Conservation (phyloP, 2,888 invertebrate genomes). For the Patella pellucida region DNA sequence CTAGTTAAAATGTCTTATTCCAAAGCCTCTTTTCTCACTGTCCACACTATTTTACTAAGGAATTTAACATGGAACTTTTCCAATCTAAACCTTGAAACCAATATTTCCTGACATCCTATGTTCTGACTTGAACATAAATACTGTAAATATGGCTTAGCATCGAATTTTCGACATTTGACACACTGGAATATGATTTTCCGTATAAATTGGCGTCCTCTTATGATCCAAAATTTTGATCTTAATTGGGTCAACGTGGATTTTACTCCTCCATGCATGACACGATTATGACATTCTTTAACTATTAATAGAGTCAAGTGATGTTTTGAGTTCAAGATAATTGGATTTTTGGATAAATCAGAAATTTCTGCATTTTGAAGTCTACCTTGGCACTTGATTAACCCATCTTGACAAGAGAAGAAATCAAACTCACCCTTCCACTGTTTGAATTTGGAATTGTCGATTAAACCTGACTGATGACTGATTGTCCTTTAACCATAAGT, state of each 20-base stretch:
- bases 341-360: not conserved
- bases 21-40: too few species aligned
- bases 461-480: not conserved
- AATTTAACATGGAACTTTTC: too few species aligned
- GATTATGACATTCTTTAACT: not conserved
- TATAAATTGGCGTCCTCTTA: too few species aligned
- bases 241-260: not conserved
- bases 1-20: too few species aligned
- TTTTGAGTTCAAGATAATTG: not conserved
- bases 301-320: not conserved
- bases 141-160: too few species aligned
- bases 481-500: not conserved
- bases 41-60: too few species aligned
- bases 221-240: too few species aligned
- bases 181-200: too few species aligned
- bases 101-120: too few species aligned
- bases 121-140: too few species aligned
- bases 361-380: not conserved
- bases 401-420: not conserved
- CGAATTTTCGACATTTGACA: too few species aligned
- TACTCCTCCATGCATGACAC: slow-evolving; percentile 7
- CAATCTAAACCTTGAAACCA: too few species aligned
- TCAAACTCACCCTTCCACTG: not conserved
- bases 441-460: not conserved
- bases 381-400: not conserved